These are phyloP conservation scores for Manis crassicaudata DNA, from an alignment of 2,797 vertebrate species.

Conservation along the genomic window DNA sequence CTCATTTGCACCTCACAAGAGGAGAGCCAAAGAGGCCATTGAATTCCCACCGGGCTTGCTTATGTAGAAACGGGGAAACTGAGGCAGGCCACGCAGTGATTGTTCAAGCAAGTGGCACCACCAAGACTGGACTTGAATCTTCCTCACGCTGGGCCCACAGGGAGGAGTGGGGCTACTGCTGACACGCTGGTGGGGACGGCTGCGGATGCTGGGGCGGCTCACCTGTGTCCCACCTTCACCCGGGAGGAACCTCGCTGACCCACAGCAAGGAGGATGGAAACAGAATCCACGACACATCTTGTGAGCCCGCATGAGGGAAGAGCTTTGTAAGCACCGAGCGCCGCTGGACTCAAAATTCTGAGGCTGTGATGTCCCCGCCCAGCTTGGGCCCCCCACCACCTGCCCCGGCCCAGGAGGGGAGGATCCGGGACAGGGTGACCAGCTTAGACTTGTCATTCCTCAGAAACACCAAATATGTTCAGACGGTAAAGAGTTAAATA, in stretches of 20 bases:
- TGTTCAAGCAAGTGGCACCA: neutral
- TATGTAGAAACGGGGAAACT: neutral
- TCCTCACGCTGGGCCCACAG: fast-evolving
- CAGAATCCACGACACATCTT: fast-evolving
- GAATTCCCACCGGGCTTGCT: neutral
- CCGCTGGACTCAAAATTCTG: neutral
- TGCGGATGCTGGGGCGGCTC: no score
- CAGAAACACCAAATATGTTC: neutral
- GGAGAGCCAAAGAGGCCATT: neutral
- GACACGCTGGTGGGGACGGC: no score
- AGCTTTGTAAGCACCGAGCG: neutral
- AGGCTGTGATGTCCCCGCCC: neutral
- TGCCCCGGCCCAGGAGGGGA: neutral
- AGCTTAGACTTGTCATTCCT: neutral
- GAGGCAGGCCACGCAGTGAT: neutral
- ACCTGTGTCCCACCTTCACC: neutral
- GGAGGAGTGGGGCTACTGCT: neutral
- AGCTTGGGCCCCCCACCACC: neutral
- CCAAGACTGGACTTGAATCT: neutral
- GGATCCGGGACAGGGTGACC: fast-evolving
- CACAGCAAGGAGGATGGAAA: neutral
- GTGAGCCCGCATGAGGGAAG: neutral
- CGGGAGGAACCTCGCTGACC: fast-evolving
- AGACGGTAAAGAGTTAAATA: neutral
- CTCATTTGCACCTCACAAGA: neutral